Percentiles rank a stretch among this genome's conserved stretches.
Evolutionary conservation across 2,113 vertebrate genomes (phyloP).

Genomic region (Paradoxurus hermaphroditus): DNA sequence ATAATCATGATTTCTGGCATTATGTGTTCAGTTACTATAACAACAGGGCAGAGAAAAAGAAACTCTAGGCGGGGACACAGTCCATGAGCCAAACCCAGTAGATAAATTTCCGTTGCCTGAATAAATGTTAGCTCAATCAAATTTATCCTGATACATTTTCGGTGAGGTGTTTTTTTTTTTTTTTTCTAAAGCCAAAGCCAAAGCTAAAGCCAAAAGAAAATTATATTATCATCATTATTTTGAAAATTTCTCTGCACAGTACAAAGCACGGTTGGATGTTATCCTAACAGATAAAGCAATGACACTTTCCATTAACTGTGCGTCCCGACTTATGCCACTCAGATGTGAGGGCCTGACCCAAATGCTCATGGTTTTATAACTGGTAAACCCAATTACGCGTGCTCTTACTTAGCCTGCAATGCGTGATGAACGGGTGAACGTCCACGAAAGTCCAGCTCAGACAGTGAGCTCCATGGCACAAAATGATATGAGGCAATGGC

Average conservation of each 20-base stretch:
- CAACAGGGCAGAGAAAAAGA: neutral
- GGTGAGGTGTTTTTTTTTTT: neutral
- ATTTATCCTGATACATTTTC: neutral
- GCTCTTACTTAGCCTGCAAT: neutral
- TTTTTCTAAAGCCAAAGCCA: too few species aligned
- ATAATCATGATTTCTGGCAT: neutral
- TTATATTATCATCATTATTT: slow-evolving; percentile 29
- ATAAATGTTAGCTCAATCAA: slow-evolving; percentile 10
- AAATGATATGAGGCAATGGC: neutral
- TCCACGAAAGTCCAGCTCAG: neutral
- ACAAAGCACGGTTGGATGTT: neutral
- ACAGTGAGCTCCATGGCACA: neutral
- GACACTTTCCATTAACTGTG: neutral
- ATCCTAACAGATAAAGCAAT: neutral
- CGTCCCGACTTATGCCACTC: neutral
- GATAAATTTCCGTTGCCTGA: neutral
- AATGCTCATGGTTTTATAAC: neutral
- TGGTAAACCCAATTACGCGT: neutral
- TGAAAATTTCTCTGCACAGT: neutral
- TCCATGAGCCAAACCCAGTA: neutral
- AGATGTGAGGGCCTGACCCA: neutral
- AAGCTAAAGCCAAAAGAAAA: neutral
- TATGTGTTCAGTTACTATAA: neutral
- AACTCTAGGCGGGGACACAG: neutral
- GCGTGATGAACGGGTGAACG: neutral